Conservation (phyloP, 2,113 vertebrate species). For the Sminthopsis crassicaudata region DNA sequence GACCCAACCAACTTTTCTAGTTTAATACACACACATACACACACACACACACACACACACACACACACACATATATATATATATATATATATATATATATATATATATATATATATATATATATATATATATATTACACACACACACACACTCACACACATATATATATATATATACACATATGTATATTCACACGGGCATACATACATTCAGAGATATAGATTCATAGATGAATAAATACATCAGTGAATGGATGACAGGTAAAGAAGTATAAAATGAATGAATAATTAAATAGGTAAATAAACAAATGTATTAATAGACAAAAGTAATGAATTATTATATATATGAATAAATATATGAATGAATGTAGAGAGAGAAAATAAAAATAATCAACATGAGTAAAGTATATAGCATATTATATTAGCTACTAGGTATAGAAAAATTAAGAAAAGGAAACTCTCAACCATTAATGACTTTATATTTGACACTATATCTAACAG, state of each 20-base stretch:
- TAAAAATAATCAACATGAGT: background rate
- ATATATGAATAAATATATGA: background rate
- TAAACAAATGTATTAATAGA: background rate
- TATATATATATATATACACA: too few relatives aligned
- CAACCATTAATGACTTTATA: background rate
- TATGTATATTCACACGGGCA: too few relatives aligned
- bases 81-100: too few relatives aligned
- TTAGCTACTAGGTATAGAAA: background rate
- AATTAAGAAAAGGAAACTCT: background rate
- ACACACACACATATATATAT: too few relatives aligned
- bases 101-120: too few relatives aligned
- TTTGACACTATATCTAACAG: background rate
- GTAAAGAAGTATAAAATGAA: background rate
- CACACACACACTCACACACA: too few relatives aligned
- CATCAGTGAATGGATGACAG: background rate
- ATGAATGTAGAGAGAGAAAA: background rate
- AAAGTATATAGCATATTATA: background rate
- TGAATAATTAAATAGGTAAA: background rate
- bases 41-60: too few relatives aligned
- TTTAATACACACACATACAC: background rate
- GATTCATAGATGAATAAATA: background rate
- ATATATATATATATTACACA: too few relatives aligned
- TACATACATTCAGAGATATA: too few relatives aligned
- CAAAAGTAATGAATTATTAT: background rate
- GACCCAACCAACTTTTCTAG: background rate